phyloP scores from a whole-genome alignment of 2,113 vertebrate species.

The Catagonus wagneri region DNA sequence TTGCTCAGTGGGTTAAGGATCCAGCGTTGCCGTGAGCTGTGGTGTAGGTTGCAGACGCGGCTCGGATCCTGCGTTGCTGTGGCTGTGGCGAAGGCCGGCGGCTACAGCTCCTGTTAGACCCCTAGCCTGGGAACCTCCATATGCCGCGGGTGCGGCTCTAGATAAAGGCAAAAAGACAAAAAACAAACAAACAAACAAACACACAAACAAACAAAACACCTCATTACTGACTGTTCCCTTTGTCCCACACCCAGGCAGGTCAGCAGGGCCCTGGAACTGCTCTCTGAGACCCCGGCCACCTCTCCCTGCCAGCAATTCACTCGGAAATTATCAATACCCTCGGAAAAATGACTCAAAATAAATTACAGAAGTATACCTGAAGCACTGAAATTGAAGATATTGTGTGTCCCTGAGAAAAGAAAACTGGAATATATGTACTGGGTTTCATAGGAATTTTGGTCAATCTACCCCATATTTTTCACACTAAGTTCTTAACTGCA shows the following conservation, averaged over 20 bases:
- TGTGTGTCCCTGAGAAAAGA: neutral
- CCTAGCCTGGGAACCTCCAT: no score
- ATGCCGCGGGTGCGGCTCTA: no score
- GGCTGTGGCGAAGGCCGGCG: no score
- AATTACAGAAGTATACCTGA: neutral
- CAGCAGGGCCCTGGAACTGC: neutral
- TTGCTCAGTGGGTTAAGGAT: no score
- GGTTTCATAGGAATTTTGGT: neutral
- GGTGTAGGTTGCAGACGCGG: no score
- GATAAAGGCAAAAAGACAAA: no score
- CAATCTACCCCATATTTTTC: neutral
- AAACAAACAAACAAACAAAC: no score
- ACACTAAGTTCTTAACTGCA: neutral
- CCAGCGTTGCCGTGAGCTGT: no score
- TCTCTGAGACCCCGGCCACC: neutral
- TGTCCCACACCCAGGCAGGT: neutral
- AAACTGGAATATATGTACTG: neutral
- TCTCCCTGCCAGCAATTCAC: neutral
- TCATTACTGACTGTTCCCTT: neutral
- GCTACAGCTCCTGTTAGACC: no score
- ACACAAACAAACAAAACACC: no score
- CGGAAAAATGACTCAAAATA: neutral
- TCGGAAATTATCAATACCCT: neutral
- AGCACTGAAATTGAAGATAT: neutral
- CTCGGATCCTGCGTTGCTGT: no score